Percentiles rank a stretch among this genome's conserved stretches.
phyloP scores from a whole-genome alignment of 2,888 invertebrate species.

The Frankliniella intonsa region DNA sequence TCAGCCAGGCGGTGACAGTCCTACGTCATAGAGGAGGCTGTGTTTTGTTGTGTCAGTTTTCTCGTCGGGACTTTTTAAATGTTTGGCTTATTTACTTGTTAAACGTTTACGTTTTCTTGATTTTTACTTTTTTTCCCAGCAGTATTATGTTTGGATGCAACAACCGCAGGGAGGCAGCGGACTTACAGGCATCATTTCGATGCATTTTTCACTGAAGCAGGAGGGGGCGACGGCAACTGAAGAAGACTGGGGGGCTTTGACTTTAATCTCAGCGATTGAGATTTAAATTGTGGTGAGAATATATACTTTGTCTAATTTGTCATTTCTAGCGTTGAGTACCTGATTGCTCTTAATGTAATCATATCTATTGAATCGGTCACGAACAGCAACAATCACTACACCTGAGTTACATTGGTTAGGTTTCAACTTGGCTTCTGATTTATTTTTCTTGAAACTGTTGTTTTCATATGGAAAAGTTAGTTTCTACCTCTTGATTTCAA shows the following conservation, averaged over 20 bases:
- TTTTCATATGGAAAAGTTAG: neutral
- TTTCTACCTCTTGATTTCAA: neutral
- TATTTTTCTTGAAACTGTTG: neutral
- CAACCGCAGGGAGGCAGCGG: neutral
- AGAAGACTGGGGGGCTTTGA: neutral
- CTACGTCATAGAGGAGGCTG: neutral
- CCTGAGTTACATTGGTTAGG: too few relatives aligned
- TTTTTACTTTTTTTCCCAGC: neutral
- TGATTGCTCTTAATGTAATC: too few relatives aligned
- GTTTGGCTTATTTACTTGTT: neutral
- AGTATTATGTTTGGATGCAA: neutral
- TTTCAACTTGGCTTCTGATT: neutral
- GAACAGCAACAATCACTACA: too few relatives aligned
- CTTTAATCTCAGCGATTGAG: constrained; percentile 7
- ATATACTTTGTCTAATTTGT: neutral
- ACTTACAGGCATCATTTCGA: neutral
- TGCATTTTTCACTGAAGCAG: constrained; percentile 21
- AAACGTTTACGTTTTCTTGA: neutral
- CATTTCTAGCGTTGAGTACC: too few relatives aligned
- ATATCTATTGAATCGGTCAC: too few relatives aligned
- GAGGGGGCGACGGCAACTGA: neutral
- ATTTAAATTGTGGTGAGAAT: constrained; percentile 23
- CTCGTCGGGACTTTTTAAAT: neutral
- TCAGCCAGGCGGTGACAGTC: neutral
- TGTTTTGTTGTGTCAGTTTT: constrained; percentile 25